Percentiles rank a stretch among this genome's conserved stretches.
Evolutionary conservation across 2,797 vertebrate species (phyloP).

Genomic region (Cirrhinus molitorella): DNA sequence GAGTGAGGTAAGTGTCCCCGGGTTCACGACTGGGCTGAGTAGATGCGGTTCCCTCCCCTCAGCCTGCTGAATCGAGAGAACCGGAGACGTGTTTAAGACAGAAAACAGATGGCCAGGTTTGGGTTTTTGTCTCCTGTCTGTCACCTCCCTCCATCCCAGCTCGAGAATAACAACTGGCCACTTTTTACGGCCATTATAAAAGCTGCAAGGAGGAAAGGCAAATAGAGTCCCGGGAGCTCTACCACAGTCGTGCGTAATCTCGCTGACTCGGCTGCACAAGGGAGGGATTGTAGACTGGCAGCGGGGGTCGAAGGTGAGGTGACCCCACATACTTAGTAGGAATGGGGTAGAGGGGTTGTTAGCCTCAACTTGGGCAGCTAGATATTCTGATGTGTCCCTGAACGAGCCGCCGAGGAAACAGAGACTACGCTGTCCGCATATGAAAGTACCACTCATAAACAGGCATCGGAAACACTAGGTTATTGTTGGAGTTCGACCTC

Average conservation of each 20-base stretch:
- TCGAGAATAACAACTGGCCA: conserved; percentile 48
- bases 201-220: conserved; percentile 16
- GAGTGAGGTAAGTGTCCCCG: conserved; percentile 36
- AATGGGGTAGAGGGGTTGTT: conserved; percentile 15
- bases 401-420: conserved; percentile 43
- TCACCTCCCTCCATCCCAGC: conserved; percentile 43
- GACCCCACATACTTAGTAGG: conserved; percentile 39
- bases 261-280: conserved; percentile 38
- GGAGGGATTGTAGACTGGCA: conserved; percentile 38
- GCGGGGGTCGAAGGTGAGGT: conserved; percentile 35
- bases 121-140: conserved; percentile 37
- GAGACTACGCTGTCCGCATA: conserved; percentile 44
- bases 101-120: conserved; percentile 55
- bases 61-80: conserved; percentile 9
- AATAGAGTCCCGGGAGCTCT: neutral
- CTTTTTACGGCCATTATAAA: conserved; percentile 41
- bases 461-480: conserved; percentile 32
- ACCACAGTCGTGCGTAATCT: neutral
- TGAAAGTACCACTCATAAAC: conserved; percentile 56
- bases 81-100: conserved; percentile 14
- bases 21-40: conserved; percentile 49
- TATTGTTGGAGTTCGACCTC: conserved; percentile 43
- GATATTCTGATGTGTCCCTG: conserved; percentile 18
- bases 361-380: neutral
- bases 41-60: conserved; percentile 18